Conservation (phyloP, 2,113 vertebrate genomes). For the Balaenoptera acutorostrata region DNA sequence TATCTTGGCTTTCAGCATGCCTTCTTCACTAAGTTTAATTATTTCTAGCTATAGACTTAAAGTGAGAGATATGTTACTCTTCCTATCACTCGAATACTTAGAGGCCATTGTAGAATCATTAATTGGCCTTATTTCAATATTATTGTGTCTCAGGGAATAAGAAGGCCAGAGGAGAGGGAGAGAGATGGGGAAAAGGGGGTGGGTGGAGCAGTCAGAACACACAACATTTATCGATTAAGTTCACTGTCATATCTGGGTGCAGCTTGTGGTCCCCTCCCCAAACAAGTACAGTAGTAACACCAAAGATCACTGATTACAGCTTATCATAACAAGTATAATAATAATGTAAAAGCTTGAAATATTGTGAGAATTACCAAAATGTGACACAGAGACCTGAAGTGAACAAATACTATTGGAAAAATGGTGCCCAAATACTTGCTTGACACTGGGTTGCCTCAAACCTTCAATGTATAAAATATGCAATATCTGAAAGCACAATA, state of each 20-base stretch:
- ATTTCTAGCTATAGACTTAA: background rate
- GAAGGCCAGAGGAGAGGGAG: background rate
- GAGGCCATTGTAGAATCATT: background rate
- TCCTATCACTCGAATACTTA: background rate
- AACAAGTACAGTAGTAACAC: background rate
- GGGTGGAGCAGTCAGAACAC: background rate
- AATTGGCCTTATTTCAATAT: background rate
- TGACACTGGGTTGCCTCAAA: background rate
- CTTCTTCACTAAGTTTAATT: background rate
- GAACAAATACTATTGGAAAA: background rate
- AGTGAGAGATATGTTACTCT: background rate
- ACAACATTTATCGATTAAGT: background rate
- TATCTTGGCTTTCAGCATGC: background rate
- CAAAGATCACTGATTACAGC: background rate
- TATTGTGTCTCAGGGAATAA: background rate
- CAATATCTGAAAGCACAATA: background rate
- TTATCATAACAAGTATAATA: background rate
- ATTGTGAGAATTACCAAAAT: background rate
- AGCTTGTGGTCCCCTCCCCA: background rate
- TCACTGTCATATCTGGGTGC: background rate
- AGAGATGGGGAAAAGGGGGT: background rate
- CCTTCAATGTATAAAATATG: background rate
- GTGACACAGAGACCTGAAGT: background rate
- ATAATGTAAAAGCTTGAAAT: background rate
- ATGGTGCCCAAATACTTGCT: background rate